Conservation (phyloP, 2,797 vertebrate species). For the Podargus strigoides region DNA sequence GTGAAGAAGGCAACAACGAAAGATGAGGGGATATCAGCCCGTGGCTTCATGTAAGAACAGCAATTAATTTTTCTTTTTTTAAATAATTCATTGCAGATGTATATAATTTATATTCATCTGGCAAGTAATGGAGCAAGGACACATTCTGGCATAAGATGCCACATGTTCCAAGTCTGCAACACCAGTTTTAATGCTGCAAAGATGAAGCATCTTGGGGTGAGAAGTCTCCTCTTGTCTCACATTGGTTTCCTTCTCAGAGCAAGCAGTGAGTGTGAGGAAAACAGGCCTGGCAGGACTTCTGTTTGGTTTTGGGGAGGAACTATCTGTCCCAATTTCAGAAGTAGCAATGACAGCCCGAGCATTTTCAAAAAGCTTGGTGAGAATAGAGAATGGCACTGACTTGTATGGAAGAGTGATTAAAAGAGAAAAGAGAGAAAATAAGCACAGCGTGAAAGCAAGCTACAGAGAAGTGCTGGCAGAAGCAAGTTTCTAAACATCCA, state of each 20-base stretch:
- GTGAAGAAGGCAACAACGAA: background rate
- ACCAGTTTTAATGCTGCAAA: background rate
- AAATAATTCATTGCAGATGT: background rate
- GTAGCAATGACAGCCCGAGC: background rate
- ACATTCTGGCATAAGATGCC: background rate
- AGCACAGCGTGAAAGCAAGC: conserved; percentile 28
- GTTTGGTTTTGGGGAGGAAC: conserved; percentile 23
- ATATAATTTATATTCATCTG: background rate
- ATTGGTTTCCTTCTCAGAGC: background rate
- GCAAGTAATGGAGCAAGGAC: background rate
- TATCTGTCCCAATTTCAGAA: conserved; percentile 14
- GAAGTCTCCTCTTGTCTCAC: background rate
- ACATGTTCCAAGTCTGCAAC: background rate
- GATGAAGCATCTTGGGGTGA: background rate
- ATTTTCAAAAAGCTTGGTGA: background rate
- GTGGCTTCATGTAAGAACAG: background rate
- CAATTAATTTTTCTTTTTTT: background rate
- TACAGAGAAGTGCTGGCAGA: background rate
- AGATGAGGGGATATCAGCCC: background rate
- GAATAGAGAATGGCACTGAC: background rate
- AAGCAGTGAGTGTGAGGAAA: conserved; percentile 1
- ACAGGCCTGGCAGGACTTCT: background rate
- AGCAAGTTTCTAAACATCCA: background rate
- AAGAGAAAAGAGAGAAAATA: conserved; percentile 12
- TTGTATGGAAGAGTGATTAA: background rate